Conservation (phyloP, 2,797 vertebrate genomes). For the Luscinia luscinia region DNA sequence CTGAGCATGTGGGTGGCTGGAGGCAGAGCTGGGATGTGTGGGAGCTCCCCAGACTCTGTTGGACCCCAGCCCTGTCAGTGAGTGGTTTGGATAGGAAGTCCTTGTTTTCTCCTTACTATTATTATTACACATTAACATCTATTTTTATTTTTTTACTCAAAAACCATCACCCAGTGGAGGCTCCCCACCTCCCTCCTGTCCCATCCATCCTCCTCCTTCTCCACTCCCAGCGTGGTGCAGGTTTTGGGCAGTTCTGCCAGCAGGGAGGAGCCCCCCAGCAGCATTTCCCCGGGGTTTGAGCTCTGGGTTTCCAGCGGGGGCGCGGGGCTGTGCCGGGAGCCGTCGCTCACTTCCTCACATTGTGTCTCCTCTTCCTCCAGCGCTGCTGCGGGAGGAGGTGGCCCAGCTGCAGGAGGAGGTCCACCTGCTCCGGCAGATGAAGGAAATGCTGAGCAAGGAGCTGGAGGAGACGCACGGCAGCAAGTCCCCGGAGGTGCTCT, state of each 20-base stretch:
- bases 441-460: conserved; percentile 96
- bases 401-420: conserved; percentile 96
- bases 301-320: background rate
- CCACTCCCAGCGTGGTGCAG: fast-evolving
- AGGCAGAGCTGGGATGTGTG: background rate
- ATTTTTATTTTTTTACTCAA: background rate
- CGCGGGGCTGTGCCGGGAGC: background rate
- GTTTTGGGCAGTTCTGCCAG: background rate
- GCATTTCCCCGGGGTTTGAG: background rate
- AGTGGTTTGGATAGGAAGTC: background rate
- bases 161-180: background rate
- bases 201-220: background rate
- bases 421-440: conserved; percentile 95
- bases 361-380: conserved; percentile 75
- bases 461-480: conserved; percentile 92
- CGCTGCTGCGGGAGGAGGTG: conserved; percentile 94
- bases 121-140: background rate
- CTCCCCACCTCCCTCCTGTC: background rate
- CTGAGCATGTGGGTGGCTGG: fast-evolving
- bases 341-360: background rate
- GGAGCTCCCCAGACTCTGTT: background rate
- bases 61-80: fast-evolving
- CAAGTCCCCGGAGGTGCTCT: conserved; percentile 90
- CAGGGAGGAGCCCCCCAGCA: background rate
- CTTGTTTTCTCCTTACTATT: background rate